A percentile compares a stretch with the other conserved stretches of the same genome.
Evolutionary conservation across 2,888 invertebrate genomes (phyloP).

Genomic region (Eueremaeus valkanovi): DNA sequence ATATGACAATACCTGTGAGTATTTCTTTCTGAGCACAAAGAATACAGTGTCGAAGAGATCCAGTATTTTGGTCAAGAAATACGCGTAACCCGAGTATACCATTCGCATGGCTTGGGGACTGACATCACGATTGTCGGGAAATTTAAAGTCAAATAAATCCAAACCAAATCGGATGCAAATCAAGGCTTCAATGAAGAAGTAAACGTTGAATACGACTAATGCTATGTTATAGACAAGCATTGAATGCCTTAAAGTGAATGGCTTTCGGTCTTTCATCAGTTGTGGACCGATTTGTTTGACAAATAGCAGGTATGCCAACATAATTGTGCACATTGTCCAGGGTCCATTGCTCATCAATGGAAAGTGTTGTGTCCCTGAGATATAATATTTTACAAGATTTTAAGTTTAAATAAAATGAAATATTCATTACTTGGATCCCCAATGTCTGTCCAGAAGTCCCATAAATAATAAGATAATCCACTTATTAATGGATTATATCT

Average conservation of each 20-base stretch:
- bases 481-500: not conserved
- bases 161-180: not conserved
- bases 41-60: slow-evolving; percentile 18
- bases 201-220: not conserved
- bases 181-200: not conserved
- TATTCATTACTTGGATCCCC: not conserved
- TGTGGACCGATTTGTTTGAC: slow-evolving; percentile 27
- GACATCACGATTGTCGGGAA: not conserved
- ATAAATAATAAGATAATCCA: not conserved
- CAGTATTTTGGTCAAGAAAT: slow-evolving; percentile 15
- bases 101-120: not conserved
- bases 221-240: slow-evolving; percentile 10
- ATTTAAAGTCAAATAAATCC: not conserved
- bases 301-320: slow-evolving; percentile 19
- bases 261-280: slow-evolving; percentile 34
- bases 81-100: not conserved
- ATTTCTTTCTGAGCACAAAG: slow-evolving; percentile 12
- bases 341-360: slow-evolving; percentile 26
- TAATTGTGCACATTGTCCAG: slow-evolving; percentile 27
- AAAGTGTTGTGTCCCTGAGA: not conserved
- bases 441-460: not conserved
- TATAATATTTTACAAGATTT: no score
- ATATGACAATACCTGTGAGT: not conserved
- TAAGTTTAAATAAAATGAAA: not conserved
- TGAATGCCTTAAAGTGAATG: not conserved